Conservation (phyloP, 2,113 vertebrate genomes). For the Prolemur simus region DNA sequence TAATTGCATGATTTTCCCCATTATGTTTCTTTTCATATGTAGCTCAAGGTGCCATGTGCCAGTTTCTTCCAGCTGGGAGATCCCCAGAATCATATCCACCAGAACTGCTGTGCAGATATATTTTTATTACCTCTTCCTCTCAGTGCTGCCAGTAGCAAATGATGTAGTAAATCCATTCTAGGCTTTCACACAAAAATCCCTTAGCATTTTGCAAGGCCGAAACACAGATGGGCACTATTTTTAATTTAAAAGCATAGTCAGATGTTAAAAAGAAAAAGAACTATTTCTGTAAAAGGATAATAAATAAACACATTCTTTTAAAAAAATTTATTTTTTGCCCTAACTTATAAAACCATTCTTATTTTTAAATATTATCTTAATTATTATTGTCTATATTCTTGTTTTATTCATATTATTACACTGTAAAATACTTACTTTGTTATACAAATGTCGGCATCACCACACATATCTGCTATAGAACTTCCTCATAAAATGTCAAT, state of each 20-base stretch:
- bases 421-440: not conserved
- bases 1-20: not conserved
- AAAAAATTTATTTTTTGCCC: not conserved
- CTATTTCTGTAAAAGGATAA: not conserved
- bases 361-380: not conserved
- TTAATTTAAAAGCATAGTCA: constrained; percentile 61
- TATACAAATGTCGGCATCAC: not conserved
- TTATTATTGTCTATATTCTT: not conserved
- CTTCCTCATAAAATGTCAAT: not conserved
- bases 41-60: not conserved
- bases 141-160: constrained; percentile 17
- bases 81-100: not conserved
- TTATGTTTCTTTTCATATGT: not conserved
- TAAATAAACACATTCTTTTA: not conserved
- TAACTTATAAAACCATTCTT: not conserved
- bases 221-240: constrained; percentile 63
- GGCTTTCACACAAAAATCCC: constrained; percentile 44
- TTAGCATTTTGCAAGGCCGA: constrained; percentile 44
- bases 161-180: constrained; percentile 56
- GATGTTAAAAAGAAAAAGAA: constrained; percentile 26
- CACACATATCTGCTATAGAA: not conserved
- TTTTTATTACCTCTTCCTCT: constrained; percentile 38
- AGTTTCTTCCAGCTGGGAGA: constrained; percentile 6
- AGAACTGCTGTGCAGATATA: not conserved
- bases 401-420: not conserved